Evolutionary conservation across 2,797 vertebrate species (phyloP).

Genomic region (Chromobotia macracanthus): DNA sequence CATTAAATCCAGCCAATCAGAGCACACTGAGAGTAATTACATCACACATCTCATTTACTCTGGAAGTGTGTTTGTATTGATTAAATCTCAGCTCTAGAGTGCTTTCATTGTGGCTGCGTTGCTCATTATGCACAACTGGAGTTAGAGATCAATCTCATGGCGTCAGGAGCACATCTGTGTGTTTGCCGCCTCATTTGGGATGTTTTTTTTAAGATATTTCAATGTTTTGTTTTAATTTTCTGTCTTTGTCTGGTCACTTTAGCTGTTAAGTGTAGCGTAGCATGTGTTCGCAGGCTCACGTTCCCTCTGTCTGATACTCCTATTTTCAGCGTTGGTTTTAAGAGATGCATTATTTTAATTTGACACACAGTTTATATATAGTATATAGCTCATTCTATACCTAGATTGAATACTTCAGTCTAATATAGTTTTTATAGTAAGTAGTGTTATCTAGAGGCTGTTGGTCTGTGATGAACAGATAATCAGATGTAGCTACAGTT

Average conservation of each 20-base stretch:
- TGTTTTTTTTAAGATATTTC: not conserved
- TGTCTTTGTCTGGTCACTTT: not conserved
- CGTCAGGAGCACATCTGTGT: not conserved
- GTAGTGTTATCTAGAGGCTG: not conserved
- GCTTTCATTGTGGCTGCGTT: not conserved
- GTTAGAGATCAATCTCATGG: not conserved
- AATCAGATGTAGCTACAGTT: too few relatives aligned
- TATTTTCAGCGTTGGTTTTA: too few relatives aligned
- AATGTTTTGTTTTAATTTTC: not conserved
- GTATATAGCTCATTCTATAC: too few relatives aligned
- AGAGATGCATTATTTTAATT: too few relatives aligned
- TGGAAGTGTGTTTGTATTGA: not conserved
- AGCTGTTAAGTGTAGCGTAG: not conserved
- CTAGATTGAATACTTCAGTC: not conserved
- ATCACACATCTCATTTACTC: not conserved
- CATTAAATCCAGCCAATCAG: constrained; percentile 22
- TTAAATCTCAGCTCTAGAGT: not conserved
- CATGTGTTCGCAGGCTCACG: not conserved
- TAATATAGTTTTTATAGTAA: not conserved
- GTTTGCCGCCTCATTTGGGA: not conserved
- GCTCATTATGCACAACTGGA: not conserved
- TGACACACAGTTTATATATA: too few relatives aligned
- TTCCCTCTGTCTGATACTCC: not conserved
- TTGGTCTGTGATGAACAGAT: too few relatives aligned
- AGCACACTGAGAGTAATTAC: not conserved